Evolutionary conservation across 1,140 invertebrate species (phyloP), one percentile per base, ranked within the genome.

Genomic region (Drosophila kurseongensis): DNA sequence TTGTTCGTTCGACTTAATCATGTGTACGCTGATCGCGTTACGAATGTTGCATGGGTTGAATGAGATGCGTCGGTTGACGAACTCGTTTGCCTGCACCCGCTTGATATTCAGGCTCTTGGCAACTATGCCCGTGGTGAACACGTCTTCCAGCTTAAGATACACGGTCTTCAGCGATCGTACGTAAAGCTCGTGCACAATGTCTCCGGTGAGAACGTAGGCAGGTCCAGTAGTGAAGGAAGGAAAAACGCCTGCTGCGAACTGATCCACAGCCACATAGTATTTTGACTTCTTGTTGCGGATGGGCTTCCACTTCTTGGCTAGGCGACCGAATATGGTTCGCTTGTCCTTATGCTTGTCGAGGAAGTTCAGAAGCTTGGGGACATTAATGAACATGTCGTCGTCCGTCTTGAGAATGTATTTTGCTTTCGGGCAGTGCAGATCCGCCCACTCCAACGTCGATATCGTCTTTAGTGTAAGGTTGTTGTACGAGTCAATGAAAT

Each of bases 351-450:
- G 95, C 66, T 95, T 95, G 51, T 95, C 94, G 29, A 96, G 40
- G 90, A 97, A 97, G 13, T 92, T 92, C 32, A 97, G 93, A 51
- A 98, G 93, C 40, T 95, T 94, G 35, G 95, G 95, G 66, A 98
- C 94, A 92, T 98, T 97, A 45, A 98, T 97, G 90, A 97, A 97
- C 97, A 98, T 97, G 92, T 98, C 97, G 91, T 98, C 97, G 86
- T 98, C 97, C 0, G 96, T 97, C 93, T 98, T 98, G 29, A 98
- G 93, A 51, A 98, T 93, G 80, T 95, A 97, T 73, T 94, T 94
- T 41, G 95, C 96, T 65, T 94, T 94, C 8, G 96, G 94, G 91
- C 97, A 98, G 85, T 97, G 96, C 63, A 94, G 95, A 80, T 96
- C 95, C 0, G 95, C 94, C 97, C 97, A 97, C 91, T 98, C 97